These are phyloP conservation scores for Aurelia sp. DNA, from an alignment of 30 jellyfish, hydroid and myxozoan species.

Conservation along the genomic window DNA sequence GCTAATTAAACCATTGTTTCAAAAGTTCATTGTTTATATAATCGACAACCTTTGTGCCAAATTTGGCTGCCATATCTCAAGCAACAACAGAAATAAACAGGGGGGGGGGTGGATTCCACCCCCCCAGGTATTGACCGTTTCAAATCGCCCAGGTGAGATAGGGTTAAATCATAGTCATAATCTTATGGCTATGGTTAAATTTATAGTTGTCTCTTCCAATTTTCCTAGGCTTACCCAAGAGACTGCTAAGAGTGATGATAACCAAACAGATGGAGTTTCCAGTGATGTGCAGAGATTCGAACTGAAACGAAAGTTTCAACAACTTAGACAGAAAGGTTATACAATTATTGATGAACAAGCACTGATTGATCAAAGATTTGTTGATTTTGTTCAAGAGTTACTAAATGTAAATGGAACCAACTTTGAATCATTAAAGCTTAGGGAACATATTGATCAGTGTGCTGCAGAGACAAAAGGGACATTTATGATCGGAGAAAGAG, in stretches of 20 bases:
- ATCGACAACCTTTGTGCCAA: no score
- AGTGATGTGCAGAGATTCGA: not conserved
- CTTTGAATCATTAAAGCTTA: slow-evolving; percentile 63
- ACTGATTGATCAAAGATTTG: slow-evolving; percentile 49
- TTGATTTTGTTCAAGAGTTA: slow-evolving; percentile 48
- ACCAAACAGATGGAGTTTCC: not conserved
- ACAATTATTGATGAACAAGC: slow-evolving; percentile 22
- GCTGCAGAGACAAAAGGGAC: not conserved
- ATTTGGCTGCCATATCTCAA: no score
- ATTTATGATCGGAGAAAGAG: no score
- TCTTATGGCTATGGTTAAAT: no score
- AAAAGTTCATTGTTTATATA: no score
- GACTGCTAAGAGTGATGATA: slow-evolving; percentile 18
- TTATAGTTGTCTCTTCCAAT: no score
- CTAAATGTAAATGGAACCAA: slow-evolving; percentile 33
- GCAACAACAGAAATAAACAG: no score
- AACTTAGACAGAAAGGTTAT: slow-evolving; percentile 43
- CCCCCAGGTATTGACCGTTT: no score
- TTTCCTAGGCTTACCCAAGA: slow-evolving; percentile 18
- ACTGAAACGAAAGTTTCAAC: slow-evolving; percentile 36
- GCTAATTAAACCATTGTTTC: no score
- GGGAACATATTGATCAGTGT: slow-evolving; percentile 63
- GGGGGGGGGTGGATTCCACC: no score
- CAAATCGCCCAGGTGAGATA: no score
- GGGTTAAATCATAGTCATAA: no score